A percentile compares a stretch with the other conserved stretches of the same genome.
phyloP scores from a whole-genome alignment of 2,888 invertebrate species.

The Xanthorhoe spadicearia region DNA sequence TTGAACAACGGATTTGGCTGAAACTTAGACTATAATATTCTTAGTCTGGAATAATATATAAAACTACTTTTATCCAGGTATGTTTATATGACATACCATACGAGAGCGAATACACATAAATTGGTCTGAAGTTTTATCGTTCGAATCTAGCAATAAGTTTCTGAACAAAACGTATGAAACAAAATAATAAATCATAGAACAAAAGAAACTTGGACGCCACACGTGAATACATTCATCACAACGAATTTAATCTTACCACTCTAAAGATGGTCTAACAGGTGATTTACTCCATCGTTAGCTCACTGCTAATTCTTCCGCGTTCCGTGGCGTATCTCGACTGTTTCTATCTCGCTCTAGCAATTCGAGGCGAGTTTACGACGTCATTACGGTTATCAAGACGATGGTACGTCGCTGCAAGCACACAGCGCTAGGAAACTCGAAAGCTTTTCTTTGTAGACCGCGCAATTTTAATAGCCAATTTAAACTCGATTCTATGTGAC shows the following conservation, averaged over 20 bases:
- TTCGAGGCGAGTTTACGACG: constrained; percentile 73
- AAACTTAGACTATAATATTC: not conserved
- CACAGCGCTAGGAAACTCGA: constrained; percentile 52
- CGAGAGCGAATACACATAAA: no score
- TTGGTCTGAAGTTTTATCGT: no score
- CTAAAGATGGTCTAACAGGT: constrained; percentile 67
- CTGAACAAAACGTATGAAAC: constrained; percentile 1
- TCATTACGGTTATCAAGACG: constrained; percentile 76
- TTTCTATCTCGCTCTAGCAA: constrained; percentile 64
- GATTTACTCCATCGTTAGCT: constrained; percentile 79
- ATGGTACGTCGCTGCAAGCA: constrained; percentile 54
- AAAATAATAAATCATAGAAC: constrained; percentile 25
- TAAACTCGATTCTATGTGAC: no score
- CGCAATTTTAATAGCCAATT: constrained; percentile 9
- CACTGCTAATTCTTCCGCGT: constrained; percentile 80
- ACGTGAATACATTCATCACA: constrained; percentile 55
- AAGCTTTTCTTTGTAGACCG: constrained; percentile 25
- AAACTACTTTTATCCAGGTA: no score
- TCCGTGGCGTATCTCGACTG: constrained; percentile 60
- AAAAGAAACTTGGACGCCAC: constrained; percentile 29
- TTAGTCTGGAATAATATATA: not conserved
- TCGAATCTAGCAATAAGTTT: not conserved
- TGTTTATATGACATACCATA: no score
- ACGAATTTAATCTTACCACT: constrained; percentile 67
- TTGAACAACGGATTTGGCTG: not conserved